Conservation (phyloP, 2,113 vertebrate genomes). For the Zosterops pallidus region DNA sequence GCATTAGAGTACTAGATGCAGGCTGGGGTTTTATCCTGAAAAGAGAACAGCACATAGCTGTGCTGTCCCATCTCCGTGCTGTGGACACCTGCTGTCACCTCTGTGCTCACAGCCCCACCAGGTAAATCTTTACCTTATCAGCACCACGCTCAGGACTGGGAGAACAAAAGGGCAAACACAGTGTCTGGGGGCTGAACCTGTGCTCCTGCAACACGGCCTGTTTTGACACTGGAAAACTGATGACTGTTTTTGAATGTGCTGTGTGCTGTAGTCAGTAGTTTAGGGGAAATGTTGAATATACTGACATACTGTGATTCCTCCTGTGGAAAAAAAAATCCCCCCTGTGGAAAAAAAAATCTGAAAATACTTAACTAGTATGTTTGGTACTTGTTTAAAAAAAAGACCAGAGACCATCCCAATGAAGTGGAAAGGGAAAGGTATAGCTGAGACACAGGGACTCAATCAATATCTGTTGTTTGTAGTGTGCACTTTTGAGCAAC, state of each 20-base stretch:
- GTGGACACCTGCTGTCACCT: neutral
- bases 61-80: accelerated
- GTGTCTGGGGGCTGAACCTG: neutral
- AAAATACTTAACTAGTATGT: neutral
- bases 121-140: neutral
- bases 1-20: neutral
- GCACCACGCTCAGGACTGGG: neutral
- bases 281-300: neutral
- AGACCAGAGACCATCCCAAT: neutral
- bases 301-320: neutral
- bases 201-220: neutral
- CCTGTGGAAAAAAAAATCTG: neutral
- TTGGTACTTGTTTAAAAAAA: neutral
- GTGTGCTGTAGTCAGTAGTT: neutral
- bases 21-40: neutral
- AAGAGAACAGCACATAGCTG: accelerated
- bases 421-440: neutral
- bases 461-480: neutral
- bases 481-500: neutral
- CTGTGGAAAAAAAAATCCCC: neutral
- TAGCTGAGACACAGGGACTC: neutral
- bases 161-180: neutral
- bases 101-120: neutral
- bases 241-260: neutral
- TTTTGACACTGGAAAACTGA: neutral